Percentiles rank a stretch among this genome's conserved stretches.
Conservation (phyloP, 2,113 vertebrate species). For the Microtus richardsoni region DNA sequence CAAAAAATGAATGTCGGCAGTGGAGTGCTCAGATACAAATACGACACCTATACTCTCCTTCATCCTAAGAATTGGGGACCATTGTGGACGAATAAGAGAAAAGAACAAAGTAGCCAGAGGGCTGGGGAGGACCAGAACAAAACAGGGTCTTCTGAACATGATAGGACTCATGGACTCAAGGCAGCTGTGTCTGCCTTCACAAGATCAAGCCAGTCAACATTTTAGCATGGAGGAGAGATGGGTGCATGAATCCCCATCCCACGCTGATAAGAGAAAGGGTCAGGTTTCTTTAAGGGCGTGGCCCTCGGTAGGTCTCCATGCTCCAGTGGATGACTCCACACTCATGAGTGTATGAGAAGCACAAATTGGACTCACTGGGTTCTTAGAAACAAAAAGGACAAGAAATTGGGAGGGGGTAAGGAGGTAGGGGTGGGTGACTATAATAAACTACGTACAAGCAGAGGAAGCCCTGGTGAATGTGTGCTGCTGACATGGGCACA, state of each 20-base stretch:
- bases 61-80: neutral
- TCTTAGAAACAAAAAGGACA: neutral
- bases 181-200: neutral
- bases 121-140: neutral
- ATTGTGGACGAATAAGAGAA: neutral
- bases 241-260: neutral
- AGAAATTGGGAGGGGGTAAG: neutral
- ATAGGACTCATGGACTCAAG: neutral
- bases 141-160: neutral
- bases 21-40: neutral
- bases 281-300: neutral
- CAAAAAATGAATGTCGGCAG: neutral
- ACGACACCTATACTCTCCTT: no score
- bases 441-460: neutral
- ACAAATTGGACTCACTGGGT: neutral
- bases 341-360: no score
- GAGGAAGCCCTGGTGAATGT: neutral
- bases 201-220: neutral
- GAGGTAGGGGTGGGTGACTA: neutral
- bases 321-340: neutral
- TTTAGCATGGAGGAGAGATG: neutral
- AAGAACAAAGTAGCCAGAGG: neutral
- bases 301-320: neutral
- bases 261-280: neutral
- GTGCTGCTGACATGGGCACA: neutral